These are phyloP conservation scores for Melipona bicolor DNA, from an alignment of 2,888 invertebrate species.

Conservation along the genomic window DNA sequence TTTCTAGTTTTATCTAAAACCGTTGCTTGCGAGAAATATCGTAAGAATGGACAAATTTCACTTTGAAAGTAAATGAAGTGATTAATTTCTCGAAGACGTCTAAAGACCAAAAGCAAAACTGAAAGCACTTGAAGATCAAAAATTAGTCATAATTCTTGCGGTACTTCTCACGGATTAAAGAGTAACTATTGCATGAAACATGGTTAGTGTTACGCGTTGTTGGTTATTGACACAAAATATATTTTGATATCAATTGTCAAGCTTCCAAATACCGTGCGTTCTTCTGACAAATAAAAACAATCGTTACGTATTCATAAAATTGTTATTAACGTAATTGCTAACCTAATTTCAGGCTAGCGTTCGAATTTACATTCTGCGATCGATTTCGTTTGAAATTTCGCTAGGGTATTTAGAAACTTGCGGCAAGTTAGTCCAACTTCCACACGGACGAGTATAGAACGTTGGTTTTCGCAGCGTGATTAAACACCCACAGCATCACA, in stretches of 20 bases:
- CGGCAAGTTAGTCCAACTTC: not conserved
- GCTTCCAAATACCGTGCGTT: not conserved
- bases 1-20: no score
- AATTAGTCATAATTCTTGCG: not conserved
- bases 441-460: slow-evolving; percentile 12
- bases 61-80: no score
- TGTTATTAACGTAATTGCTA: no score
- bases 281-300: not conserved
- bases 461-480: slow-evolving; percentile 40
- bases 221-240: not conserved
- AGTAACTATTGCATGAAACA: not conserved
- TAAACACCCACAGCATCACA: slow-evolving; percentile 49
- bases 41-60: no score
- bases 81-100: no score
- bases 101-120: no score
- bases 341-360: not conserved
- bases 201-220: not conserved
- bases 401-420: not conserved
- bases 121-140: no score
- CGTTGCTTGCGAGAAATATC: no score
- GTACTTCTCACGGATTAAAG: not conserved
- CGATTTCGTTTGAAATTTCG: not conserved
- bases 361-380: not conserved
- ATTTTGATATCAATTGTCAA: not conserved
- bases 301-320: no score